Evolutionary conservation across 2,888 invertebrate genomes (phyloP), one percentile per base, ranked within the genome.

Genomic region (Leucoma salicis): DNA sequence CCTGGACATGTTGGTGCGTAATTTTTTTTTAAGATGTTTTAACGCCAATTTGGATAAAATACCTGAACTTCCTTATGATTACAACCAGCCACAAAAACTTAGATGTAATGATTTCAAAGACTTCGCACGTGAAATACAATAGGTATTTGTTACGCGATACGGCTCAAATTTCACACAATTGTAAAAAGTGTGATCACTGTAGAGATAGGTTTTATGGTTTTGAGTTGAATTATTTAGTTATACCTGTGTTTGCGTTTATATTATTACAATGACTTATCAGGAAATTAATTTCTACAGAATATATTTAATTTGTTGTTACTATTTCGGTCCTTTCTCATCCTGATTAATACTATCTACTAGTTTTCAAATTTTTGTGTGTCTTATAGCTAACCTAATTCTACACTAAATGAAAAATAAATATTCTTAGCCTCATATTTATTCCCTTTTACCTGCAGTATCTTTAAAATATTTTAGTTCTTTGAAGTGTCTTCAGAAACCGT

Each of bases 81-180:
- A 47, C 46, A 39, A 43, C 46, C 53, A 31, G 37, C 37, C 57
- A 50, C 39, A 64, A 62, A 65, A 64, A 64, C 46, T 41, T 35
- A 44, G 46, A 61, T 58, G 45, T 53, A 58, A 64, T 52, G 56
- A 61, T 61, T 57, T 57, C 50, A 53, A 57, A 42, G 48, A 46
- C 46, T 70, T 70, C 70, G 57, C 72, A 68, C 68, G 59, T 64
- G 35, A 50, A 58, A 43, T 48, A 67, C 67, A 70, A 68, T 68
- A 52, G 60, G 47, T 62, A 52, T 53, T 55, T 53, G 54, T 57
- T 53, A 59, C 56, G 42, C 39, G 51, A 52, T 55, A 56, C 58
- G 39, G 42, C 53, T 64, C 43, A 31, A 57, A 62, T 64, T 66
- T 71, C 69, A 65, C 69, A 73, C 63, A 66, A 69, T 70, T 61